Conservation (phyloP, 2,113 vertebrate genomes). For the Camelus dromedarius region DNA sequence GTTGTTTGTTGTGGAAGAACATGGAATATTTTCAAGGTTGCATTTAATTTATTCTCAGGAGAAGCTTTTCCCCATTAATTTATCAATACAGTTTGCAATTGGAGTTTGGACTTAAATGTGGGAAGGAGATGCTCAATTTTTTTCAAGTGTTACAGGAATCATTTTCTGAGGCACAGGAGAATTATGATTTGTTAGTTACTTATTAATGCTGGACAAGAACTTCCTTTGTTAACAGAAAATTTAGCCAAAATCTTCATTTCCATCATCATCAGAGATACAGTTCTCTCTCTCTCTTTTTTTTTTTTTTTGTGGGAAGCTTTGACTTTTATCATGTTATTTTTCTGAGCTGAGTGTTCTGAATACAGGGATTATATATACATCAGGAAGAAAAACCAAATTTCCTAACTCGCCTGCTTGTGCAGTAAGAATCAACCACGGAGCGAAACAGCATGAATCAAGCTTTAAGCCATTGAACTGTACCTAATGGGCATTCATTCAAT, state of each 20-base stretch:
- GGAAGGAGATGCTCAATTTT: neutral
- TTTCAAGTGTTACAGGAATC: neutral
- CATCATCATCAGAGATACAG: neutral
- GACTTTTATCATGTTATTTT: neutral
- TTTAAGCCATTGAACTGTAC: conserved; percentile 78
- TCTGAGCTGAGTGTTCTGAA: conserved; percentile 18
- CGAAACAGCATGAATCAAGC: conserved; percentile 56
- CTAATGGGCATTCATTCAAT: conserved; percentile 80
- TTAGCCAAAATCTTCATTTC: conserved; percentile 2
- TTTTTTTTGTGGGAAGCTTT: neutral
- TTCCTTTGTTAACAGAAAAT: neutral
- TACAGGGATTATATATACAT: neutral
- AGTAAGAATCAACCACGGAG: conserved; percentile 57
- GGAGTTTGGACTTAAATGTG: neutral
- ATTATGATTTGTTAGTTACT: conserved; percentile 32
- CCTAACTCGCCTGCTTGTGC: conserved; percentile 21
- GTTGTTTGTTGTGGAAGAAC: neutral
- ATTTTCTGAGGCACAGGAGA: neutral
- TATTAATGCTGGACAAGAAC: neutral
- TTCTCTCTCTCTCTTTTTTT: neutral
- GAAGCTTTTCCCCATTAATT: conserved; percentile 56
- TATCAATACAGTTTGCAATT: neutral
- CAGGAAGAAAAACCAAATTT: conserved; percentile 25
- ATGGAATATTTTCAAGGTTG: neutral
- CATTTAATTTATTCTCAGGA: conserved; percentile 53